These are phyloP conservation scores for Takifugu bimaculatus DNA, from an alignment of 2,113 vertebrate species.

Conservation along the genomic window DNA sequence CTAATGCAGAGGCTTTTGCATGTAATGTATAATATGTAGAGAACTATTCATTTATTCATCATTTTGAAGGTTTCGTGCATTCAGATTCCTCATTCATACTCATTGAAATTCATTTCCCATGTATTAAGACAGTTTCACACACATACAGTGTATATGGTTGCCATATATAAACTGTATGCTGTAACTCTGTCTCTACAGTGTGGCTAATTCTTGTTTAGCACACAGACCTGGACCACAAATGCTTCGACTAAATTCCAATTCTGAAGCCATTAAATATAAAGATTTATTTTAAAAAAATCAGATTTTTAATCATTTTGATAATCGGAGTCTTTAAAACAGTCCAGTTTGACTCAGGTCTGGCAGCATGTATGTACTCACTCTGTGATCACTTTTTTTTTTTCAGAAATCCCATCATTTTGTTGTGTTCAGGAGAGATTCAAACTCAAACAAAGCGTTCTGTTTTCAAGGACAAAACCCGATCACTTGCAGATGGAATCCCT, in stretches of 20 bases:
- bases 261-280: no score
- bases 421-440: slow-evolving; percentile 1
- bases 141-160: slow-evolving; percentile 19
- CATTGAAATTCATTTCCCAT: slow-evolving; percentile 13
- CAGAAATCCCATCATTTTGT: slow-evolving; percentile 7
- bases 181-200: slow-evolving; percentile 5
- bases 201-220: slow-evolving; percentile 4
- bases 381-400: slow-evolving; percentile 3
- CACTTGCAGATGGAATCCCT: slow-evolving; percentile 1
- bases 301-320: not conserved
- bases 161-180: slow-evolving; percentile 5
- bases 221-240: slow-evolving; percentile 26
- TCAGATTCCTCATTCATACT: slow-evolving; percentile 19
- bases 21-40: no score
- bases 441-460: not conserved
- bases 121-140: slow-evolving; percentile 9
- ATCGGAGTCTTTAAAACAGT: not conserved
- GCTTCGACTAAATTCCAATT: slow-evolving; percentile 1
- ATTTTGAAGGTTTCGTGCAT: not conserved
- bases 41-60: no score
- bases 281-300: no score
- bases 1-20: no score
- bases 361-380: slow-evolving; percentile 13
- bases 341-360: slow-evolving; percentile 24
- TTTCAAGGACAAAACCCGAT: not conserved